Percentiles rank a stretch among this genome's conserved stretches.
phyloP scores from a whole-genome alignment of 30 jellyfish, hydroid and myxozoan genomes.

The Turritopsis dohrnii region DNA sequence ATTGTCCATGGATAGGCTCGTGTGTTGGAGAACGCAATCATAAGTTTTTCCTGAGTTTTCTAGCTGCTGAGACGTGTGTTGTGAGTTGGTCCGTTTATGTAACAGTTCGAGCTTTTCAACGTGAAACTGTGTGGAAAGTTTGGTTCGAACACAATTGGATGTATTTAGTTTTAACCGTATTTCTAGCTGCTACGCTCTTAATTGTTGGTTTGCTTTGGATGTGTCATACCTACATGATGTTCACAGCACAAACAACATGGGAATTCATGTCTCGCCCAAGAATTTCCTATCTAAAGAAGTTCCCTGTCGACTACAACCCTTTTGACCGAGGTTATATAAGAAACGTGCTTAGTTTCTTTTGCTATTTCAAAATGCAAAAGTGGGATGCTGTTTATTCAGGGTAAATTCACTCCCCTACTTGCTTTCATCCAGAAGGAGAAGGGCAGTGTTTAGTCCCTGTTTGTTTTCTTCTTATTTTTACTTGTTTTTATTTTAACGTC shows the following conservation, averaged over 20 bases:
- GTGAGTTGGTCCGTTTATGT: constrained; percentile 66
- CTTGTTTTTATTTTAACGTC: background rate
- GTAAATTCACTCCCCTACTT: background rate
- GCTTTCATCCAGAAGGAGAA: too few relatives aligned
- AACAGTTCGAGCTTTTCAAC: constrained; percentile 72
- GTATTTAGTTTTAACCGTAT: constrained; percentile 40
- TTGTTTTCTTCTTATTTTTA: background rate
- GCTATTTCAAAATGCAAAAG: constrained; percentile 74
- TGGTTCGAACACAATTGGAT: constrained; percentile 89
- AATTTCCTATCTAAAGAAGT: constrained; percentile 80
- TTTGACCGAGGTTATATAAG: constrained; percentile 84
- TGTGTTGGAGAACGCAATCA: constrained; percentile 98
- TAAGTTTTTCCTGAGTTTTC: constrained; percentile 71
- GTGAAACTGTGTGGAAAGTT: constrained; percentile 44
- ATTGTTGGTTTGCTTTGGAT: constrained; percentile 61
- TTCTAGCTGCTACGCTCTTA: constrained; percentile 39
- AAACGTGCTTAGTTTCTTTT: constrained; percentile 63
- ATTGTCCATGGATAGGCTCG: constrained; percentile 98
- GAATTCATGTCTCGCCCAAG: constrained; percentile 98
- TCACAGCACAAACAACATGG: constrained; percentile 99
- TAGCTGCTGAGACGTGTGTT: constrained; percentile 55
- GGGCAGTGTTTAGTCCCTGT: background rate
- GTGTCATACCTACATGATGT: constrained; percentile 97
- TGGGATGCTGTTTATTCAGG: constrained; percentile 64
- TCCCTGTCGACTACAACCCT: constrained; percentile 93